phyloP scores from a whole-genome alignment of 1,140 invertebrate species.

The Apis laboriosa region DNA sequence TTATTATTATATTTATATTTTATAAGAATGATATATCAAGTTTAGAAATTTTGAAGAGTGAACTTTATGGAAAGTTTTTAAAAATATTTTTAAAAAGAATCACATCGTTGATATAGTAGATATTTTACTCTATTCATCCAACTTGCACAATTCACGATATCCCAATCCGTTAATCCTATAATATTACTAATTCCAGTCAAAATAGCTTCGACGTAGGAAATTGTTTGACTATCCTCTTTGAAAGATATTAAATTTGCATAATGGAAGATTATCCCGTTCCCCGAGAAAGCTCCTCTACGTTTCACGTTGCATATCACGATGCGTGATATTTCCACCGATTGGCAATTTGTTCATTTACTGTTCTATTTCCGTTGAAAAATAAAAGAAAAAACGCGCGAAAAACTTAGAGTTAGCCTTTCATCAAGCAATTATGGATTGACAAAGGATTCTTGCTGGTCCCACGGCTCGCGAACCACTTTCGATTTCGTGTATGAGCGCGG shows the following conservation, averaged over 20 bases:
- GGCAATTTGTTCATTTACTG: not conserved
- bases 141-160: no score
- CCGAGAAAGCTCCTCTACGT: not conserved
- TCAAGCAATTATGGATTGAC: not conserved
- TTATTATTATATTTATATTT: no score
- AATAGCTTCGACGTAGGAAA: not conserved
- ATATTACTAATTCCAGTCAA: not conserved
- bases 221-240: slow-evolving; percentile 1
- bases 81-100: no score
- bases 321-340: not conserved
- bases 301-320: not conserved
- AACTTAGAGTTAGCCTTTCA: no score
- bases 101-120: no score
- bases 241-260: slow-evolving; percentile 10
- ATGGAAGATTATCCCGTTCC: slow-evolving; percentile 11
- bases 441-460: slow-evolving; percentile 18
- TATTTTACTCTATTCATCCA: no score
- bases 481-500: slow-evolving; percentile 51
- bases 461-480: slow-evolving; percentile 44
- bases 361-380: not conserved
- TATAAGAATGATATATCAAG: no score
- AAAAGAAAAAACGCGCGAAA: no score
- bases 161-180: no score
- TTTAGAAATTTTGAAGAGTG: no score
- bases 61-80: no score